These are phyloP conservation scores for Hetaerina titia DNA, from an alignment of 2,888 invertebrate species.

Conservation along the genomic window DNA sequence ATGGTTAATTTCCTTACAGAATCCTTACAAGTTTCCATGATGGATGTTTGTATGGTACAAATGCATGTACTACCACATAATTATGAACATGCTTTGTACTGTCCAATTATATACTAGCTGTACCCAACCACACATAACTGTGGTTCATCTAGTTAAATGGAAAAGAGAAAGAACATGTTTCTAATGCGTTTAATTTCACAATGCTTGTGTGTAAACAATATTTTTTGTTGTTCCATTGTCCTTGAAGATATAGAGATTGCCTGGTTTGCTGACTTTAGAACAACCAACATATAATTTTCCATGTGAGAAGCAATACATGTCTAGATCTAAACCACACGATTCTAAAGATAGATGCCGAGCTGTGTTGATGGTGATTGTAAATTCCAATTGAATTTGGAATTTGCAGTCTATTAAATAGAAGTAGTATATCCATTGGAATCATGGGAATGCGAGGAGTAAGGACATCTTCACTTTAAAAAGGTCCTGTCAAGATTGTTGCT, in stretches of 20 bases:
- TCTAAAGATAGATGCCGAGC: not conserved
- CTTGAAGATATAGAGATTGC: not conserved
- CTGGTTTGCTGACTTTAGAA: not conserved
- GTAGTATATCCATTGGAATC: too few species aligned
- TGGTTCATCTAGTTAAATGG: not conserved
- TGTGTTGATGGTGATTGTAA: not conserved
- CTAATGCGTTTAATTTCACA: not conserved
- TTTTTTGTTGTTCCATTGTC: conserved; percentile 4
- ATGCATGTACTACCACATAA: too few species aligned
- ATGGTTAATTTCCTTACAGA: too few species aligned
- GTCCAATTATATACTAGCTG: too few species aligned
- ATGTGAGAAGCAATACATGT: conserved; percentile 12
- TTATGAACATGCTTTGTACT: too few species aligned
- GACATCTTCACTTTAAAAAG: too few species aligned
- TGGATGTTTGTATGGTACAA: too few species aligned
- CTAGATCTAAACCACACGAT: not conserved
- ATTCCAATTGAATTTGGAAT: not conserved
- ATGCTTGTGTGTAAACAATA: not conserved
- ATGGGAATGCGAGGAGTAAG: too few species aligned
- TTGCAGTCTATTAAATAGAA: too few species aligned
- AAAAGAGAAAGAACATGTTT: not conserved
- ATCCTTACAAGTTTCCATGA: too few species aligned
- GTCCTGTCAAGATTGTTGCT: not conserved
- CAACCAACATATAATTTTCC: conserved; percentile 20
- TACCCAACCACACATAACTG: too few species aligned